Evolutionary conservation across 2,888 invertebrate species (phyloP), one percentile per base, ranked within the genome.

Genomic region (Panzeria rudis): DNA sequence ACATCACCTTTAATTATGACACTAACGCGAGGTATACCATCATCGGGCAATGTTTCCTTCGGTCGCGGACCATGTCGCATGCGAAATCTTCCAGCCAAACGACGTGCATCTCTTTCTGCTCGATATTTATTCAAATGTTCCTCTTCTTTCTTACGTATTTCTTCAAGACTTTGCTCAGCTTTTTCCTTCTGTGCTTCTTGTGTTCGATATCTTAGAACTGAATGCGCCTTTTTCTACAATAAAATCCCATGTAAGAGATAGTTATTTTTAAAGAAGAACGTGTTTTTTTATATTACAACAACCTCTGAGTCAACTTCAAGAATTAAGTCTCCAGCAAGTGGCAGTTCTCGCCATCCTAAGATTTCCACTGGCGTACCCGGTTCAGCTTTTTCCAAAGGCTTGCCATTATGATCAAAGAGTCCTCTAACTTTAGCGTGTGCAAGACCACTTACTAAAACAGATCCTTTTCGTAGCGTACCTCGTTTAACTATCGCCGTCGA

Each of bases 301-400:
- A 95, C 95, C 94, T 97, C 97, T 1, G 94, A 94, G 85, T 94
- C 94, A 3, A 98, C 97, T 93, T 99, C 96, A 7, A 98, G 92
- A 44, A 99, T 95, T 71, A 95, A 93, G 87, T 98, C 98, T 0
- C 99, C 99, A 13, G 98, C 97, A 0, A 95, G 91, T 0, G 99
- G 99, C 86, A 99, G 90, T 86, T 96, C 96, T 86, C 95, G 94
- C 99, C 99, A 99, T 4, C 99, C 99, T 66, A 96, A 94, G 68
- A 98, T 95, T 90, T 97, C 96, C 0, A 96, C 97, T 0, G 98
- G 97, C 2, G 95, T 95, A 3, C 92, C 92, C 0, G 98, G 97
- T n/a, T 94, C 92, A 0, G 97, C 98, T 88, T 94, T 93, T 8
- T 93, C 92, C 1, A 98, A 86, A 0, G 94, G 92, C 2, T 93